Base-by-base conservation (phyloP, 2,797 vertebrate species). In the Gobio occitaniae region DNA sequence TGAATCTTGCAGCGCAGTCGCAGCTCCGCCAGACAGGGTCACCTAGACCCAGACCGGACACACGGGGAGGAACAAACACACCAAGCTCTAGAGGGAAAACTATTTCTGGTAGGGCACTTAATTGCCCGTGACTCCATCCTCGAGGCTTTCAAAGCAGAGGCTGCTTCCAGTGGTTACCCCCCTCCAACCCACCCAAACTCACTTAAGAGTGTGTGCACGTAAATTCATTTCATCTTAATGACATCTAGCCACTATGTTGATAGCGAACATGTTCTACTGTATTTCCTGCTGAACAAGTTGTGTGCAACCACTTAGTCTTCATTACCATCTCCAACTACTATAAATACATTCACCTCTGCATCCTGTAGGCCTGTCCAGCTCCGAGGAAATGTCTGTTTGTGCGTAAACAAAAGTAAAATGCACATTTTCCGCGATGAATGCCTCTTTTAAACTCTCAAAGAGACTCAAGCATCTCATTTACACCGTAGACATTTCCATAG, bases 61-160 rank as follows among this genome's bases (percentile, higher is more conserved):
- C 90, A 89, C 89, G 61, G 86, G 63, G 89, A 50, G 82, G 41
- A 83, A 77, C 89, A 92, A 91, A 93, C 91, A 91, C 80, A 87
- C 71, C 71, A 86, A 78, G 80, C 13, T 79, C 86, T 68, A 78
- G 90, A 86, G 80, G 71, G 87, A 90, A 81, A 92, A 92, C 93
- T 94, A 94, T 94, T 94, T 92, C 90, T 91, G 93, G 92, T 91
- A 87, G 86, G 44, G 91, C 76, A 93, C 91, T 93, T 94, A 94
- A 95, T 94, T 94, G 92, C 89, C 94, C 91, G 21, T 94, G 93
- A 94, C 90, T 92, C 91, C 89, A 88, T 21, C 90, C 93, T 92
- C 84, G 84, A 89, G 94, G 91, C 90, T 50, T 88, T 91, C 82
- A 92, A 91, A 87, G 91, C 92, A 87, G 69, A 92, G 91, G 84